Base-by-base conservation (phyloP, 2,888 invertebrate genomes). In the Epiblema foenella region DNA sequence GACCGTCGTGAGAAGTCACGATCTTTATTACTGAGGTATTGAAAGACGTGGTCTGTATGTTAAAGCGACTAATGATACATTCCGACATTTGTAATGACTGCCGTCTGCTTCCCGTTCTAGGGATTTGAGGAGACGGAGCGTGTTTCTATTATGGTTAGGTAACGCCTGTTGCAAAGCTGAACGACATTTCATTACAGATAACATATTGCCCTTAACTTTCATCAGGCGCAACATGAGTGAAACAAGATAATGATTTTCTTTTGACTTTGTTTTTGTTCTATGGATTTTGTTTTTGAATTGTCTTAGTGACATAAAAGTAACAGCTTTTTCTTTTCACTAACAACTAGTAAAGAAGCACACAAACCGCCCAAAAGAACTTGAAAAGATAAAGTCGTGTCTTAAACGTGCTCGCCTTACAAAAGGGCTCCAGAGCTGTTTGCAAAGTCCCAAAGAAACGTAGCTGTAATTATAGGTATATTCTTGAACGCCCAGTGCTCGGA, bases 1-100 rank as follows among this genome's bases (percentile, higher is more conserved):
- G 67, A 37, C 67, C 37, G 49, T 56, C 59, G 58, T 59, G 67
- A 46, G 37, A 54, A 63, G 58, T 59, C 65, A 65, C 65, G 70
- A 66, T 46, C 70, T 52, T 70, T 70, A 70, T 70, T 70, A 60
- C 70, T 37, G 46, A 66, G 60, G 59, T 60, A 70, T 70, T 70
- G 70, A 70, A 60, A 70, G 52, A 70, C 70, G 70, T 70, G 70
- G 70, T 66, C 59, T 70, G 70, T 70, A 46, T 70, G 59, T 70
- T 66, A 37, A 70, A 59, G 46, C 51, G 29, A 58, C 64, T 66
- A 70, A 66, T 59, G 60, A 70, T 66, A 66, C 70, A 59, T 66
- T 60, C 60, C 59, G 69, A 42, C 59, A 59, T 70, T 60, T 46
- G 33, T 66, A 65, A 70, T 60, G 65, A 66, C 42, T 65, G 18